Evolutionary conservation across 2,888 invertebrate species (phyloP).

Genomic region (Ceriagrion tenellum): DNA sequence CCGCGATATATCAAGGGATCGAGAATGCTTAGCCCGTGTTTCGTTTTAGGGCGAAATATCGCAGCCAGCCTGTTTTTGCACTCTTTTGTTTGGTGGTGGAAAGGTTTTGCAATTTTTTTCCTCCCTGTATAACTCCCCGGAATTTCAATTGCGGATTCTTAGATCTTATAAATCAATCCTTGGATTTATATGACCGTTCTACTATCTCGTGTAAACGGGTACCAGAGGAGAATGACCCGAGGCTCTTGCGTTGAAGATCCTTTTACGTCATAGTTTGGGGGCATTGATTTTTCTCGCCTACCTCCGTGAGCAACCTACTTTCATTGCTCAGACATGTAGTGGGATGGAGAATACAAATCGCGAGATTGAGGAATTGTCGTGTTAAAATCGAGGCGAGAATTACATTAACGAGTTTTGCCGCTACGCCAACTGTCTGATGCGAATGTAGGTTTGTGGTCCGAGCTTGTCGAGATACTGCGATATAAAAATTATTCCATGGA

Average conservation of each 20-base stretch:
- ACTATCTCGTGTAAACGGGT: background rate
- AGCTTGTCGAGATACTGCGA: too few species aligned
- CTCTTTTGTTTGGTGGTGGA: background rate
- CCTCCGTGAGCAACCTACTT: too few species aligned
- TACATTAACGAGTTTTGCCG: too few species aligned
- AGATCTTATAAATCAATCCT: background rate
- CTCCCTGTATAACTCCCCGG: too few species aligned
- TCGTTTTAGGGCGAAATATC: background rate
- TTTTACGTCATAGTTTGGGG: background rate
- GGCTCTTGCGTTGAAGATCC: background rate
- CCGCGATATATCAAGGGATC: background rate
- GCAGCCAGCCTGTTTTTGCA: background rate
- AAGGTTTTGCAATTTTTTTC: background rate
- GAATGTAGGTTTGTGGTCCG: too few species aligned
- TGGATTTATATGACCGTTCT: too few species aligned
- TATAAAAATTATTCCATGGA: too few species aligned
- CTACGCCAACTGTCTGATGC: too few species aligned
- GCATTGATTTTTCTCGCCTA: background rate
- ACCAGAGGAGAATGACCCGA: background rate
- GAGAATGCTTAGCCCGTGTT: background rate
- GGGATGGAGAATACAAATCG: too few species aligned
- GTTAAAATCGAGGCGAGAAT: too few species aligned
- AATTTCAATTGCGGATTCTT: background rate
- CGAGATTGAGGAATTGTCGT: too few species aligned
- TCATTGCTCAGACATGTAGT: too few species aligned